phyloP scores from a whole-genome alignment of 2,113 vertebrate species.

The Atlantisia rogersi region DNA sequence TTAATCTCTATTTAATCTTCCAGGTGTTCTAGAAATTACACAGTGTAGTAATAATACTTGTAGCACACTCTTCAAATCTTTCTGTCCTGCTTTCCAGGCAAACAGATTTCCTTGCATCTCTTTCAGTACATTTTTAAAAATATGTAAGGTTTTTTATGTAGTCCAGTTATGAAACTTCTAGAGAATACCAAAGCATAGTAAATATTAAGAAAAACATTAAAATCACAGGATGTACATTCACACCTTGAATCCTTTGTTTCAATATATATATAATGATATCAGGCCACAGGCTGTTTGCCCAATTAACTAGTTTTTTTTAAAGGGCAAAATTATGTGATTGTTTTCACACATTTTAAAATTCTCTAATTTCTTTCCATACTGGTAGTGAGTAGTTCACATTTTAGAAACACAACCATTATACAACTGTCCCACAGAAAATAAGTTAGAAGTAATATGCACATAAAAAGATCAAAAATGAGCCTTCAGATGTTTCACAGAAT shows the following conservation, averaged over 20 bases:
- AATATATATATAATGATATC: background rate
- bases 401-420: background rate
- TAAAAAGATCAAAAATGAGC: conserved; percentile 56
- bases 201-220: background rate
- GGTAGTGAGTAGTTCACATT: background rate
- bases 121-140: background rate
- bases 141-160: background rate
- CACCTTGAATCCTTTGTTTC: background rate
- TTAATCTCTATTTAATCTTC: background rate
- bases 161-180: background rate
- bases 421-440: background rate
- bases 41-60: background rate
- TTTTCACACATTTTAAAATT: background rate
- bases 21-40: background rate
- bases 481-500: conserved; percentile 49
- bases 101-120: background rate
- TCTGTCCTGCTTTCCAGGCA: background rate
- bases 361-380: background rate
- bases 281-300: background rate
- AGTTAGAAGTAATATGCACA: conserved; percentile 44
- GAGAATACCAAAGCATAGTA: background rate
- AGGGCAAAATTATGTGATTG: background rate
- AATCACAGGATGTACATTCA: background rate
- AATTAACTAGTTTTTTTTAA: background rate
- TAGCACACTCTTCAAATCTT: background rate